A percentile compares a stretch with the other conserved stretches of the same genome.
These are phyloP conservation scores for Danio jaintianensis DNA, from an alignment of 2,797 vertebrate species.

Conservation along the genomic window DNA sequence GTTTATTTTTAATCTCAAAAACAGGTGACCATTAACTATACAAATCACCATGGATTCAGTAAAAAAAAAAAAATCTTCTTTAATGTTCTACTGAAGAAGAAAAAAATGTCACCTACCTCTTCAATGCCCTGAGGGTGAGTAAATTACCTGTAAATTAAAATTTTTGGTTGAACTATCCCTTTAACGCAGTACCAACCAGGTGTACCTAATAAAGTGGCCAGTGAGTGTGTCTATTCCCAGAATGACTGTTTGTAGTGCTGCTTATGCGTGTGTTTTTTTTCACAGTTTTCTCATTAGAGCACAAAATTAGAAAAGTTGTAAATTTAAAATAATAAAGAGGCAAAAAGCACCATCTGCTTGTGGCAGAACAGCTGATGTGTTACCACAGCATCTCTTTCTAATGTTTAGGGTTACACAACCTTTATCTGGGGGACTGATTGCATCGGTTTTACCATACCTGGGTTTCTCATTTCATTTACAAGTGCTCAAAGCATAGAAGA, in stretches of 20 bases:
- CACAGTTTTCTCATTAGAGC: not conserved
- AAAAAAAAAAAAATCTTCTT: too few species aligned
- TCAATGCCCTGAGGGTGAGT: too few species aligned
- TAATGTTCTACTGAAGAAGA: too few species aligned
- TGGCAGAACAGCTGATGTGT: not conserved
- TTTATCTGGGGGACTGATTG: not conserved
- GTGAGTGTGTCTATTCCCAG: not conserved
- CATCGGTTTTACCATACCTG: not conserved
- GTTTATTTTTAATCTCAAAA: too few species aligned
- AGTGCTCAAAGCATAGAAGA: not conserved
- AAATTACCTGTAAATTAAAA: too few species aligned
- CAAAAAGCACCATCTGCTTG: not conserved
- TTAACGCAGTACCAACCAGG: too few species aligned
- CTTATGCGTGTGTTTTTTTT: not conserved
- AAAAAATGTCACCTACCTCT: too few species aligned
- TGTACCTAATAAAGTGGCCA: too few species aligned
- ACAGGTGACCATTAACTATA: too few species aligned
- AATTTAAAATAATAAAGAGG: not conserved
- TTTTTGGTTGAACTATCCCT: too few species aligned
- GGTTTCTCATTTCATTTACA: not conserved
- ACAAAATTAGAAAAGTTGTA: not conserved
- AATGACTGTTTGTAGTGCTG: not conserved
- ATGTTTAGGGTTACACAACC: not conserved
- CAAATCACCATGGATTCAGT: too few species aligned
- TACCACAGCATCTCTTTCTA: slow-evolving; percentile 1